Evolutionary conservation across 2,797 vertebrate species (phyloP), one percentile per base, ranked within the genome.

Genomic region (Gambusia yucatana): DNA sequence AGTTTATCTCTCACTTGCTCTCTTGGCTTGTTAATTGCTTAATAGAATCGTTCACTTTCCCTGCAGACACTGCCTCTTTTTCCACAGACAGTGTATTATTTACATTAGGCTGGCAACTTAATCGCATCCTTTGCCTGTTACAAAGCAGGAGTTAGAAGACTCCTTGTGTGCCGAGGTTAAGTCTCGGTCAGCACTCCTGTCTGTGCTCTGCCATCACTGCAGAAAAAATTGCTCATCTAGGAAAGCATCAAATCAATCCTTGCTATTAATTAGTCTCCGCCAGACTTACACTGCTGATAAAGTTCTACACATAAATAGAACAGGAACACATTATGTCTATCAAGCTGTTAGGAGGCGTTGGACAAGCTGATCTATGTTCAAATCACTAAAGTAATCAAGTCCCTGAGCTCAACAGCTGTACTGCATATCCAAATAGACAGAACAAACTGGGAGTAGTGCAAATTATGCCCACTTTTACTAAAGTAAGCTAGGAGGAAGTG

Each of bases 221-320:
- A 83, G 81, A 81, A 77, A 89, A 87, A 90, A 81, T 77, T 78
- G 73, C 86, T 89, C 84, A 91, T 92, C 80, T 76, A 43, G 75
- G 63, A 87, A 84, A 93, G 91, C 89, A 88, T 86, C 87, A 90
- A 92, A 93, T 94, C 92, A 91, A 93, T 92, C 82, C 36, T 7
- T 36, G 84, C 92, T 90, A 88, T 94, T 93, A 91, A 92, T 93
- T 90, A 93, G 88, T 90, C 88, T 80, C 78, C 72, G 46, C 82
- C 79, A 79, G 77, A 76, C 89, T 83, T 86, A 75, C 52, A 33
- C 39, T 81, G 86, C 88, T 88, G 84, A 88, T 86, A 82, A 78
- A 84, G 85, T 80, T 65, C 72, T 82, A 84, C 41, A 79, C 77
- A 81, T 76, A 82, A 70, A 91, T 77, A 84, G 80, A 85, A 77